phyloP scores from a whole-genome alignment of 2,113 vertebrate genomes.

The Prolemur simus region DNA sequence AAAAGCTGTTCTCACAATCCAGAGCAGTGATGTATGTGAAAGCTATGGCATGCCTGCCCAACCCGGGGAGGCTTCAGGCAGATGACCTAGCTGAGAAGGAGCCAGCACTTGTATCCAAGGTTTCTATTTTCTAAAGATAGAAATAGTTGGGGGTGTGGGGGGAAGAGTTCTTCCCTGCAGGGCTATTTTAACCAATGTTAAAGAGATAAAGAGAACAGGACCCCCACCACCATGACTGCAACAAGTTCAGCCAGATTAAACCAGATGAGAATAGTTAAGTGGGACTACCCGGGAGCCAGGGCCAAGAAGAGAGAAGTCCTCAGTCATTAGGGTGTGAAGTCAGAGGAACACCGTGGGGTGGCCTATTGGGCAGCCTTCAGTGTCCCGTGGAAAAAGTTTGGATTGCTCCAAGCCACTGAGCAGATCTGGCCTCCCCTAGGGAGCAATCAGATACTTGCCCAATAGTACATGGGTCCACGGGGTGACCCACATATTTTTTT shows the following conservation, averaged over 20 bases:
- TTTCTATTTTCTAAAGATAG: constrained; percentile 44
- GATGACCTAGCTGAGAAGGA: neutral
- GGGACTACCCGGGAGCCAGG: neutral
- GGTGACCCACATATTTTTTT: neutral
- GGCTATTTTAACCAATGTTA: constrained; percentile 13
- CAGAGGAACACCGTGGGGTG: neutral
- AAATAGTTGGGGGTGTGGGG: neutral
- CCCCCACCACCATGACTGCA: too few relatives aligned
- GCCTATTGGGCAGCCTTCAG: neutral
- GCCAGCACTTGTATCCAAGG: neutral
- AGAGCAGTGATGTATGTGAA: neutral
- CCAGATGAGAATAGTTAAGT: neutral
- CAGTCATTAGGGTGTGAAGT: neutral
- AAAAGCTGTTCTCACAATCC: neutral
- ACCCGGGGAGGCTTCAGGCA: neutral
- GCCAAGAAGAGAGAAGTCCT: neutral
- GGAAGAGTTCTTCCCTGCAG: neutral
- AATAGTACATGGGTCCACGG: neutral
- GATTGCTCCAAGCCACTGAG: neutral
- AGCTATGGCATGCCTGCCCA: too few relatives aligned
- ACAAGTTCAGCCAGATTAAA: neutral
- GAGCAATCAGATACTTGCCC: constrained; percentile 15
- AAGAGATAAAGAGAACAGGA: neutral
- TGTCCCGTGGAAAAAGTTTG: neutral
- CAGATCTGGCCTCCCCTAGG: neutral